Percentiles rank a stretch among this genome's conserved stretches.
phyloP scores from a whole-genome alignment of 2,113 vertebrate species.

The Anhinga anhinga region DNA sequence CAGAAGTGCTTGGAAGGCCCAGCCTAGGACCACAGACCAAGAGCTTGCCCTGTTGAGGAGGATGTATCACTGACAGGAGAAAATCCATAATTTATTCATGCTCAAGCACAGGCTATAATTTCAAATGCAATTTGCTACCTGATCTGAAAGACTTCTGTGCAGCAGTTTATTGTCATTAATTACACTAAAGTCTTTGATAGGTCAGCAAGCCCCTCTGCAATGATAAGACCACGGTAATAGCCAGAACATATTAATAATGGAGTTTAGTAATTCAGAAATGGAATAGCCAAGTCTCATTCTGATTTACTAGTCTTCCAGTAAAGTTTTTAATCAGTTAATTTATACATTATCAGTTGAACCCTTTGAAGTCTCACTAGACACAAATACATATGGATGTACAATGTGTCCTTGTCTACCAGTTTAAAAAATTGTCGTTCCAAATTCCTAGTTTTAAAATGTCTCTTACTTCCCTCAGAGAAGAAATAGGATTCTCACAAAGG shows the following conservation, averaged over 20 bases:
- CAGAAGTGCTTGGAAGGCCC: background rate
- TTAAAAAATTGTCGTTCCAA: background rate
- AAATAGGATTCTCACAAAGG: background rate
- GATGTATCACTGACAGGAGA: background rate
- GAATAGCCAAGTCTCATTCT: background rate
- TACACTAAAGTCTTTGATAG: background rate
- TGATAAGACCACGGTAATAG: background rate
- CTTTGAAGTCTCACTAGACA: background rate
- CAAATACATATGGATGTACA: background rate
- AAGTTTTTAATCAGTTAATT: background rate
- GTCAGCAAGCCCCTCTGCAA: background rate
- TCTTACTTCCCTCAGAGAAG: background rate
- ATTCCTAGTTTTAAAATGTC: background rate
- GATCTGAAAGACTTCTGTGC: background rate
- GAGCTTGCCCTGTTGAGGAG: background rate
- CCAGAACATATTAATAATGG: background rate
- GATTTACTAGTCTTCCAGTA: background rate
- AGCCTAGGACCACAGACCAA: background rate
- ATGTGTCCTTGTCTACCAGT: background rate
- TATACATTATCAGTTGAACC: background rate
- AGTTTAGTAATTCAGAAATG: background rate
- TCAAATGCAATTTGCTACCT: background rate
- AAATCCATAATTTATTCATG: background rate
- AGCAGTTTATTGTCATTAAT: background rate
- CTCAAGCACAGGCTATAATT: background rate